Conservation (phyloP, 2,888 invertebrate genomes). For the Hyles lineata region DNA sequence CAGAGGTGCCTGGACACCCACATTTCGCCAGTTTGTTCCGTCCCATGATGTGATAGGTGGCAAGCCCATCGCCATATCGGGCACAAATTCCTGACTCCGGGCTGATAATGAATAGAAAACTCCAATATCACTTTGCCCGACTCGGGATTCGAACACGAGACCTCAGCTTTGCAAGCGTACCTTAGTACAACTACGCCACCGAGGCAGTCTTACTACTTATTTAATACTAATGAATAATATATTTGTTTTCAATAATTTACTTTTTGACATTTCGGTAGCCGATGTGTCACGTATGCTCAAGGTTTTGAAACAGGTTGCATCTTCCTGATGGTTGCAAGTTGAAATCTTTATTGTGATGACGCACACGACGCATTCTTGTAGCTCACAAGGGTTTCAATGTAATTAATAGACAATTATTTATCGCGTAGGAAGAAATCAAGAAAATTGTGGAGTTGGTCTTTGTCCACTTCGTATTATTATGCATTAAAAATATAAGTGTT, state of each 20-base stretch:
- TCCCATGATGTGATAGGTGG: too few relatives aligned
- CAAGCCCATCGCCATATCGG: too few relatives aligned
- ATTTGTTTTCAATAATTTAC: background rate
- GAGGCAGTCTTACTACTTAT: too few relatives aligned
- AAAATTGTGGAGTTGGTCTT: background rate
- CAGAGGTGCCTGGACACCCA: too few relatives aligned
- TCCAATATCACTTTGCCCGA: too few relatives aligned
- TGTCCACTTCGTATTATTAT: background rate
- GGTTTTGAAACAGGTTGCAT: constrained; percentile 27
- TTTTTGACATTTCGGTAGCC: background rate
- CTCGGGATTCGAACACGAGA: too few relatives aligned
- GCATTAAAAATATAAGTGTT: background rate
- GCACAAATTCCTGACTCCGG: too few relatives aligned
- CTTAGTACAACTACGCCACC: too few relatives aligned
- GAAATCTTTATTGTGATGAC: constrained; percentile 24
- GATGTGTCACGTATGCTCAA: constrained; percentile 11
- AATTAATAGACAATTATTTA: constrained; percentile 12
- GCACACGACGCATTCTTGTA: constrained; percentile 11
- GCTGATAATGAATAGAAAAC: too few relatives aligned
- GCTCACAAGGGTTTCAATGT: background rate
- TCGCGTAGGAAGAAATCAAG: constrained; percentile 30
- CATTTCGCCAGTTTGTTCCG: too few relatives aligned
- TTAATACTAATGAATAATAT: background rate
- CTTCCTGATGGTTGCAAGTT: constrained; percentile 27
- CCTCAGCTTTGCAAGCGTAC: too few relatives aligned